Evolutionary conservation across 2,888 invertebrate species (phyloP), one percentile per base, ranked within the genome.

Genomic region (Octonoba sinensis): DNA sequence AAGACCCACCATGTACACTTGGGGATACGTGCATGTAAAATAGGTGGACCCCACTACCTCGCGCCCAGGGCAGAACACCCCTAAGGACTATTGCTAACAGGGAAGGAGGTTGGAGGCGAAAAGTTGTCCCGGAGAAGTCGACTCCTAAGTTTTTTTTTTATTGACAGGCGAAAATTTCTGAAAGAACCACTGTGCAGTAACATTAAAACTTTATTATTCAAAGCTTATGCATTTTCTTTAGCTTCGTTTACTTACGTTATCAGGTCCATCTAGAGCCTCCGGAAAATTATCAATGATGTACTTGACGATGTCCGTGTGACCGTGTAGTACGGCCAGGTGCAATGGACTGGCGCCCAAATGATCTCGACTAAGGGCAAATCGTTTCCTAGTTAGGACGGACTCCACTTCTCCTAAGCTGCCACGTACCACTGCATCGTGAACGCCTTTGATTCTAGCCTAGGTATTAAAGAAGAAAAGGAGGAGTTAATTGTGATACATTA

Each of bases 241-340:
- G 3, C 36, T 6, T 36, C 1, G 11, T 36, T 36, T 3, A 66
- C 85, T 75, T 72, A 88, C 88, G 85, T 88, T 89, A 72, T 89
- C 88, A 0, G 88, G 88, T 6, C 88, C 93, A 84, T 93, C 93
- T 65, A 95, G 91, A 16, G 96, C 96, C 90, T 96, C 96, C 16
- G 96, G 95, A 90, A 96, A 96, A 86, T 95, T 90, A 67, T 93
- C 92, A 3, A 92, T 92, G 82, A 93, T 90, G 88, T 93, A 93
- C 15, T 87, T 92, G 24, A 93, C 91, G 74, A 95, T 92, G 84
- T 93, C 93, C 66, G 91, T 90, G 86, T 93, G 92, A 0, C 95
- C 95, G 83, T 96, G 89, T 20, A 96, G 95, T 27, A 94, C 94
- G 69, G 96, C 95, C 93, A 96, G 95, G 87, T 96, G 96, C 87